Conservation (phyloP, 2,113 vertebrate genomes). For the Xenopus tropicalis region DNA sequence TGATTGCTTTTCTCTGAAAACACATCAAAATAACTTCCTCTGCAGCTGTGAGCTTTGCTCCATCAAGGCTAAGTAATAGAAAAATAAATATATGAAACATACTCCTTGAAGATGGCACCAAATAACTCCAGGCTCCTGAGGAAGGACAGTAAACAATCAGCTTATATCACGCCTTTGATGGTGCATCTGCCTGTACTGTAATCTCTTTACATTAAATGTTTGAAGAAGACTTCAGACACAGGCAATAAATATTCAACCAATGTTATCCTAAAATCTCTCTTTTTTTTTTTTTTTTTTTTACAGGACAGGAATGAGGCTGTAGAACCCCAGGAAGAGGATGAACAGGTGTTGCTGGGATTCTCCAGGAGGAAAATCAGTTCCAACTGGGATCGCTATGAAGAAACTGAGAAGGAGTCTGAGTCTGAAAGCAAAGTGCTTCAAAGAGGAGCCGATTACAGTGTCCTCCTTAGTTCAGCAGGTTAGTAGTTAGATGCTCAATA, state of each 20-base stretch:
- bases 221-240: not conserved
- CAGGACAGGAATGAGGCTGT: constrained; percentile 15
- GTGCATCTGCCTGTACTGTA: not conserved
- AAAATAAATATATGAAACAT: not conserved
- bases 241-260: not conserved
- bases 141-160: too few relatives aligned
- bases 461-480: constrained; percentile 40
- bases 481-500: not conserved
- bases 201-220: not conserved
- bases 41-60: not conserved
- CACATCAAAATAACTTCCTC: not conserved
- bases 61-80: not conserved
- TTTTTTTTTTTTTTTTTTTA: constrained; percentile 11
- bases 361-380: constrained; percentile 35
- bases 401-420: constrained; percentile 11
- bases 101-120: not conserved
- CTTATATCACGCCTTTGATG: too few relatives aligned
- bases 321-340: constrained; percentile 5
- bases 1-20: not conserved
- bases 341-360: constrained; percentile 13
- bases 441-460: constrained; percentile 24
- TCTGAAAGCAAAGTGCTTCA: constrained; percentile 24
- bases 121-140: too few relatives aligned
- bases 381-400: constrained; percentile 34
- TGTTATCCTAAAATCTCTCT: not conserved